These are phyloP conservation scores for Amblyteles armatorius DNA, from an alignment of 2,888 invertebrate genomes.

Conservation along the genomic window DNA sequence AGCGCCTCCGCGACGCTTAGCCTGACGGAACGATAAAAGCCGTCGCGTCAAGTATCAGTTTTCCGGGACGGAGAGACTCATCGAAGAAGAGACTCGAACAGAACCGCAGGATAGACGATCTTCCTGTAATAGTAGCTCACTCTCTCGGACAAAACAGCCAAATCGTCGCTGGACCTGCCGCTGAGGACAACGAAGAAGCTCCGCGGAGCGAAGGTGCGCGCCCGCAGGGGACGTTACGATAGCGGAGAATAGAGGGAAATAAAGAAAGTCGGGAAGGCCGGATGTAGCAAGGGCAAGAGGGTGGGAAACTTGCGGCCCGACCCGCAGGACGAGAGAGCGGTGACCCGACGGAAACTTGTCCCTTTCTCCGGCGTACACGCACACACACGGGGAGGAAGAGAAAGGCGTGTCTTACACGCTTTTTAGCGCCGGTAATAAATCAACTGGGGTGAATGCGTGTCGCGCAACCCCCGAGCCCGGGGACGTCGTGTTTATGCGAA, in stretches of 20 bases:
- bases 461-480: constrained; percentile 57
- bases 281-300: constrained; percentile 8
- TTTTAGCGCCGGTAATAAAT: constrained; percentile 72
- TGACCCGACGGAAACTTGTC: constrained; percentile 32
- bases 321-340: constrained; percentile 31
- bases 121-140: neutral
- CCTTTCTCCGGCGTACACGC: constrained; percentile 9
- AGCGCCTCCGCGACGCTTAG: constrained; percentile 21
- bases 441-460: constrained; percentile 69
- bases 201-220: neutral
- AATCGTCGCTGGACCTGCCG: constrained; percentile 3
- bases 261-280: constrained; percentile 11
- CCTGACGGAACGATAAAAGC: constrained; percentile 23
- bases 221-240: neutral
- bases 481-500: constrained; percentile 69
- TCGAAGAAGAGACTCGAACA: constrained; percentile 7
- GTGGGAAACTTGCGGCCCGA: constrained; percentile 37
- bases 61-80: neutral
- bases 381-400: constrained; percentile 24
- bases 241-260: constrained; percentile 37
- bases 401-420: constrained; percentile 68
- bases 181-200: constrained; percentile 14
- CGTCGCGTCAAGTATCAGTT: constrained; percentile 27
- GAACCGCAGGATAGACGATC: constrained; percentile 10
- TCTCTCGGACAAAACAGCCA: neutral